Evolutionary conservation across 1,140 invertebrate genomes (phyloP).

Genomic region (Scaptomyza hsui): DNA sequence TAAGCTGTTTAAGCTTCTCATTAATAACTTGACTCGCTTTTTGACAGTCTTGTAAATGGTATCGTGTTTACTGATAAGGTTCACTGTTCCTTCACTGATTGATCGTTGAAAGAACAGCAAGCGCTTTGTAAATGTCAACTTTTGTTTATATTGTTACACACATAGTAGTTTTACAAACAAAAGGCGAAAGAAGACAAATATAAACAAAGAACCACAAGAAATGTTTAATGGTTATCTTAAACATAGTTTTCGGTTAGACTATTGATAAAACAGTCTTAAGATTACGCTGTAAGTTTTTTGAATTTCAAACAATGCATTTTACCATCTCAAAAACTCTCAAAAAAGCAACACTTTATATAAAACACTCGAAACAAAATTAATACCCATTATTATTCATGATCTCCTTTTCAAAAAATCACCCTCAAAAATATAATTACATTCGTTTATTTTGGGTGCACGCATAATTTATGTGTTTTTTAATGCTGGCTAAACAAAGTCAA

Average conservation of each 20-base stretch:
- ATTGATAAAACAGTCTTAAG: background rate
- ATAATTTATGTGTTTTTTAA: constrained; percentile 54
- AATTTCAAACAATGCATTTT: no score
- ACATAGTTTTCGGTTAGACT: background rate
- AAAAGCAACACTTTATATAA: no score
- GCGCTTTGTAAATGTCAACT: constrained; percentile 62
- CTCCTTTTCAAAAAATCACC: background rate
- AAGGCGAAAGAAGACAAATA: no score
- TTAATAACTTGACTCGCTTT: constrained; percentile 21
- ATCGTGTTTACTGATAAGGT: constrained; percentile 23
- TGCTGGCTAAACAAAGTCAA: constrained; percentile 60
- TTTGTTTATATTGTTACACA: constrained; percentile 31
- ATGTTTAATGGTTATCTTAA: constrained; percentile 9
- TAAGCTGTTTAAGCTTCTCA: constrained; percentile 5
- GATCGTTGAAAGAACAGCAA: constrained; percentile 36
- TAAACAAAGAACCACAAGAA: no score
- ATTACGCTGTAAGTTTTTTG: background rate
- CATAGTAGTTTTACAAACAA: background rate
- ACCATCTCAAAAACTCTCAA: no score
- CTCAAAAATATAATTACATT: constrained; percentile 11
- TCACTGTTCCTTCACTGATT: constrained; percentile 35
- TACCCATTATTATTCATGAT: no score
- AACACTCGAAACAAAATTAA: no score
- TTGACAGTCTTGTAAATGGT: constrained; percentile 38
- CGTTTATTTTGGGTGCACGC: constrained; percentile 6